These are phyloP conservation scores for Agriopis aurantiaria DNA, from an alignment of 2,888 invertebrate genomes.

Conservation along the genomic window DNA sequence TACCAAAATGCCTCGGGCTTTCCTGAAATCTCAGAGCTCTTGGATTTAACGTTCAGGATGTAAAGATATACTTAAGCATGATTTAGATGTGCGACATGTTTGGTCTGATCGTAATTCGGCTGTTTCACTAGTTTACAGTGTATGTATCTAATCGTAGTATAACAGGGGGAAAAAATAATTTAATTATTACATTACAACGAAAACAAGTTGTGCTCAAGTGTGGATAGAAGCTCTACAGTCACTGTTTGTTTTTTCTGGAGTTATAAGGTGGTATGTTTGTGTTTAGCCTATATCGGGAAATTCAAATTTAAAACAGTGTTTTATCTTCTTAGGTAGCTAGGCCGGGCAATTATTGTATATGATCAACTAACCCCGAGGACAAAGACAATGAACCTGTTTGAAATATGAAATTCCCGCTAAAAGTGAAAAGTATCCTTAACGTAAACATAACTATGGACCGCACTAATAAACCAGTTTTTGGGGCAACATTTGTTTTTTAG, in stretches of 20 bases:
- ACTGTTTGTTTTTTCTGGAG: neutral
- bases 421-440: too few species aligned
- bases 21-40: neutral
- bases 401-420: too few species aligned
- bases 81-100: neutral
- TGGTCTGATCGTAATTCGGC: neutral
- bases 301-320: too few species aligned
- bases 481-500: neutral
- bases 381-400: too few species aligned
- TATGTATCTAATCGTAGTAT: neutral
- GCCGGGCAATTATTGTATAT: too few species aligned
- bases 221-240: neutral
- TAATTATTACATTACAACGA: neutral
- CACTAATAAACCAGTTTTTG: neutral
- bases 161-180: neutral
- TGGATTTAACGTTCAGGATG: neutral
- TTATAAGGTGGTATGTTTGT: too few species aligned
- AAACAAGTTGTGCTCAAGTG: neutral
- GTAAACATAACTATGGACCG: too few species aligned
- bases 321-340: too few species aligned
- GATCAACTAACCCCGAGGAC: too few species aligned
- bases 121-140: neutral
- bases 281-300: too few species aligned
- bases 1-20: conserved; percentile 4
- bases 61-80: neutral